Evolutionary conservation across 1,140 invertebrate species (phyloP).

Genomic region (Halesus radiatus): DNA sequence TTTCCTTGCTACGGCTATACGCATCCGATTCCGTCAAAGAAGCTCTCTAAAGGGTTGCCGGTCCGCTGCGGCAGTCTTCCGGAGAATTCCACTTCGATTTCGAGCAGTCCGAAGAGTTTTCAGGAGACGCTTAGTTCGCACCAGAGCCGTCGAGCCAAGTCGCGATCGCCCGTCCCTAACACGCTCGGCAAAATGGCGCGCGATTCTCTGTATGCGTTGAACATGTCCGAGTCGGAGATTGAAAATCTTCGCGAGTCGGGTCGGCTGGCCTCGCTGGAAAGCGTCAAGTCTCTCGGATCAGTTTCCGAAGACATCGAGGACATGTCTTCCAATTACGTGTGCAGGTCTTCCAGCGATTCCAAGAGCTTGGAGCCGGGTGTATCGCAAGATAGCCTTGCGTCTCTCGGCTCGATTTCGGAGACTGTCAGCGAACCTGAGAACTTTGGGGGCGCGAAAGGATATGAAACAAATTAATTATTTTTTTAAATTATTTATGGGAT

Average conservation of each 20-base stretch:
- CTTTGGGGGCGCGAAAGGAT: neutral
- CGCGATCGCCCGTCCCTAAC: slow-evolving; percentile 59
- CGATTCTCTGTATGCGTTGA: slow-evolving; percentile 66
- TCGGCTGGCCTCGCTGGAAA: slow-evolving; percentile 66
- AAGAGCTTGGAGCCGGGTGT: slow-evolving; percentile 63
- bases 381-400: slow-evolving; percentile 67
- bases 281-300: slow-evolving; percentile 65
- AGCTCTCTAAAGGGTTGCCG: slow-evolving; percentile 35
- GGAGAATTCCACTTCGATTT: slow-evolving; percentile 55
- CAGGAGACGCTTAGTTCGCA: slow-evolving; percentile 64
- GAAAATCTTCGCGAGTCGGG: slow-evolving; percentile 64
- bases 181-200: slow-evolving; percentile 67
- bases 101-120: slow-evolving; percentile 67
- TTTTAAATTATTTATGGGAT: too few relatives aligned
- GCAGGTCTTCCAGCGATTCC: slow-evolving; percentile 64
- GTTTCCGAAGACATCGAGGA: slow-evolving; percentile 68
- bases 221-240: slow-evolving; percentile 68
- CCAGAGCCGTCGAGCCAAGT: slow-evolving; percentile 58
- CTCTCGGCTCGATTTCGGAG: slow-evolving; percentile 66
- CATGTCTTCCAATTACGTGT: slow-evolving; percentile 62
- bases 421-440: slow-evolving; percentile 25
- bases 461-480: neutral
- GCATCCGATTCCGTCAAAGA: slow-evolving; percentile 38
- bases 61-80: slow-evolving; percentile 51
- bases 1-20: slow-evolving; percentile 32